Conservation (phyloP, 2,888 invertebrate species). For the Sphaerophoria rueppellii region DNA sequence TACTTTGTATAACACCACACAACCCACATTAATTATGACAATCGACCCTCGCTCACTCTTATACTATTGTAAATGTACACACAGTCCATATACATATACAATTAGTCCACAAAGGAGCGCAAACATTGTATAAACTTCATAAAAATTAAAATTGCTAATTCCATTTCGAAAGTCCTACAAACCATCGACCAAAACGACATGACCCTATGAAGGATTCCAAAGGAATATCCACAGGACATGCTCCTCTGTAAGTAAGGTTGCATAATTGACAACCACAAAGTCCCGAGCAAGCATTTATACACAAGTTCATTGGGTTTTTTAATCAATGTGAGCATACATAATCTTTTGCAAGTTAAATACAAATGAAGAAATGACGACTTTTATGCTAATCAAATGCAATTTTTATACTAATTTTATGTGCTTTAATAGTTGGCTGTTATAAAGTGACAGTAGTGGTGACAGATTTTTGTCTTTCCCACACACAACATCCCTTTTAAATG, state of each 20-base stretch:
- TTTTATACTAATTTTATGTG: slow-evolving; percentile 37
- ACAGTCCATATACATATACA: background rate
- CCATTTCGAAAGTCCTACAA: slow-evolving; percentile 4
- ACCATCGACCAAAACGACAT: background rate
- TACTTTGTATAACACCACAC: slow-evolving; percentile 43
- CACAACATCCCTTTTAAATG: background rate
- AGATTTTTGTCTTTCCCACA: background rate
- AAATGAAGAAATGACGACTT: slow-evolving; percentile 38
- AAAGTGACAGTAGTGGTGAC: background rate
- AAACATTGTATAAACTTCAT: slow-evolving; percentile 21
- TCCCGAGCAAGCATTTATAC: background rate
- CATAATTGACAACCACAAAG: slow-evolving; percentile 17
- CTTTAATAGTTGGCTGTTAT: background rate
- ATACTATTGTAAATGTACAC: background rate
- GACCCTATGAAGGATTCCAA: background rate
- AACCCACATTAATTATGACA: slow-evolving; percentile 39
- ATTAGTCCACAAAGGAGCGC: too few relatives aligned
- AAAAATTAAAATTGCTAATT: slow-evolving; percentile 55
- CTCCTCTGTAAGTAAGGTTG: slow-evolving; percentile 9
- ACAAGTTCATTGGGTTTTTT: slow-evolving; percentile 16
- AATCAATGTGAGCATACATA: slow-evolving; percentile 14
- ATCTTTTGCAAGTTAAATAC: slow-evolving; percentile 16
- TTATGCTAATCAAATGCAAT: slow-evolving; percentile 51
- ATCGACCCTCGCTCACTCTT: slow-evolving; percentile 27
- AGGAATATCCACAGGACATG: background rate